Conservation (phyloP, 1,140 invertebrate genomes). For the Leptoteleia sp. region DNA sequence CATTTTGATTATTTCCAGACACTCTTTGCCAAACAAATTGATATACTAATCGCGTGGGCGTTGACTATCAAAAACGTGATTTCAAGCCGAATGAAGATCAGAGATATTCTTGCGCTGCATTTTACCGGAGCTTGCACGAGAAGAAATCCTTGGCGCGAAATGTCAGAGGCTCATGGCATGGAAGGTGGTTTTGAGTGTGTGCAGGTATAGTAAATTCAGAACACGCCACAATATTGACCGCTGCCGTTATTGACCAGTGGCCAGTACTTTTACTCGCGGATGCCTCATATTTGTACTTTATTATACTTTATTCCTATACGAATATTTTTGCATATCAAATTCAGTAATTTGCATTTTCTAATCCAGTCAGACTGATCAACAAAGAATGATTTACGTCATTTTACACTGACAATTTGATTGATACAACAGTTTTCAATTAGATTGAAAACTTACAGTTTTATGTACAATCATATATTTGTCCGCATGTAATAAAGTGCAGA, state of each 20-base stretch:
- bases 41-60: not conserved
- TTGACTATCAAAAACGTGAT: conserved; percentile 23
- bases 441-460: too few species aligned
- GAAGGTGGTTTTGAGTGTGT: conserved; percentile 31
- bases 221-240: conserved; percentile 80
- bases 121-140: conserved; percentile 11
- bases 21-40: not conserved
- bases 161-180: conserved; percentile 66
- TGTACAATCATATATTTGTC: too few species aligned
- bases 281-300: conserved; percentile 51
- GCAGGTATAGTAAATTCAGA: conserved; percentile 54
- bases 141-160: conserved; percentile 74
- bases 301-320: conserved; percentile 21
- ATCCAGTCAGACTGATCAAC: conserved; percentile 2
- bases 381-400: conserved; percentile 4
- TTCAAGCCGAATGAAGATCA: not conserved
- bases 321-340: conserved; percentile 58
- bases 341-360: conserved; percentile 31
- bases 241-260: conserved; percentile 76
- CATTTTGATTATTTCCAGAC: not conserved
- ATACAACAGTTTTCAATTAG: too few species aligned
- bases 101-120: not conserved
- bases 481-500: too few species aligned
- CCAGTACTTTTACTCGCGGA: conserved; percentile 58
- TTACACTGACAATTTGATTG: too few species aligned